Evolutionary conservation across 2,888 invertebrate species (phyloP).

Genomic region (Merodon equestris): DNA sequence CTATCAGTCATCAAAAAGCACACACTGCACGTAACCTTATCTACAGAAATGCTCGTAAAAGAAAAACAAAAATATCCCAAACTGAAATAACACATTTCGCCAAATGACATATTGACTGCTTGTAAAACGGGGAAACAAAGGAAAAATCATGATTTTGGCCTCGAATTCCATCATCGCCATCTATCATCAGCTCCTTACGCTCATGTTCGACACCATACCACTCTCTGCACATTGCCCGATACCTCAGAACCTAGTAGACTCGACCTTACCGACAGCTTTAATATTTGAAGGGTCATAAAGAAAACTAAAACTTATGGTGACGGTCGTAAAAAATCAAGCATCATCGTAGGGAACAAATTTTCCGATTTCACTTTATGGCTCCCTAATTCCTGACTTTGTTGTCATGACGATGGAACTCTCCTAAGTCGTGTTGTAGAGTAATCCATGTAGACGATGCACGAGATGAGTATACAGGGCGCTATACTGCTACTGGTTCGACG

Average conservation of each 20-base stretch:
- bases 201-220: too few species aligned
- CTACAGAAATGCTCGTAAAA: conserved; percentile 4
- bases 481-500: too few species aligned
- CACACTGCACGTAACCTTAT: background rate
- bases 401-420: conserved; percentile 19
- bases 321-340: conserved; percentile 43
- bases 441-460: background rate
- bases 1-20: too few species aligned
- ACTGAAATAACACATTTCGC: conserved; percentile 18
- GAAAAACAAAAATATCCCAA: conserved; percentile 2
- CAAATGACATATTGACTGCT: conserved; percentile 35
- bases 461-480: background rate
- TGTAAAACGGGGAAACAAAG: conserved; percentile 4
- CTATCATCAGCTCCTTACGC: too few species aligned
- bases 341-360: conserved; percentile 54
- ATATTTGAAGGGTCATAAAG: conserved; percentile 33
- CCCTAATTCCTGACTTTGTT: conserved; percentile 56
- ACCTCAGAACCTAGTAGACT: too few species aligned
- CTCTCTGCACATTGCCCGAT: too few species aligned
- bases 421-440: conserved; percentile 3
- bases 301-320: conserved; percentile 49
- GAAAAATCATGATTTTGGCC: conserved; percentile 3
- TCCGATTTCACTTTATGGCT: conserved; percentile 48
- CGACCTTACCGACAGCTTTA: conserved; percentile 1
- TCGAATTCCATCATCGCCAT: background rate